Evolutionary conservation across 2,113 vertebrate genomes (phyloP).

Genomic region (Hydropotes inermis): DNA sequence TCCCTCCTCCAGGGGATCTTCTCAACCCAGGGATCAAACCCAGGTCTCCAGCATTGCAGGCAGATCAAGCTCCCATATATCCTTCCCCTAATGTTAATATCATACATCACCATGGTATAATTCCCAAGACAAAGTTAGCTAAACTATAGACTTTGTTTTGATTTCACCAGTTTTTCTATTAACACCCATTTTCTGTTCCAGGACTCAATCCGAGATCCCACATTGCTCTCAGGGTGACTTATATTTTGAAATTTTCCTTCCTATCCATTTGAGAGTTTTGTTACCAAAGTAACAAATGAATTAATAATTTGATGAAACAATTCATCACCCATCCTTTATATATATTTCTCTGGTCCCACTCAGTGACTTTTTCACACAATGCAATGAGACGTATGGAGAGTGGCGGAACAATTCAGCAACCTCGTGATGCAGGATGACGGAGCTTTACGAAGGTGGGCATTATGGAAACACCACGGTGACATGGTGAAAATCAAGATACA

Average conservation of each 20-base stretch:
- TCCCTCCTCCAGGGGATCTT: neutral
- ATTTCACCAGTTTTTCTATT: neutral
- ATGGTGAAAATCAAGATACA: neutral
- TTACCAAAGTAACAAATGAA: neutral
- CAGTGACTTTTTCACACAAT: neutral
- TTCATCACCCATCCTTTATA: neutral
- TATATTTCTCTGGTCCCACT: neutral
- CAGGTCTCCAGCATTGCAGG: neutral
- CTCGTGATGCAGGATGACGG: fast-evolving
- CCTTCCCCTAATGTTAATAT: neutral
- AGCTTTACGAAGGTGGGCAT: neutral
- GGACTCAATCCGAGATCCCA: neutral
- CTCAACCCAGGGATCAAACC: neutral
- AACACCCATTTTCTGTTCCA: neutral
- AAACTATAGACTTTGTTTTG: neutral
- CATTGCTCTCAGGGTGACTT: neutral
- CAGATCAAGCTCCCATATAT: neutral
- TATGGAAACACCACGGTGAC: no score
- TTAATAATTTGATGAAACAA: neutral
- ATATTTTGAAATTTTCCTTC: neutral
- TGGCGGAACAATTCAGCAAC: fast-evolving
- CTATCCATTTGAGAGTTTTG: neutral
- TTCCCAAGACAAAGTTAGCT: neutral
- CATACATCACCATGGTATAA: neutral
- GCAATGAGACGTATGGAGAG: neutral